Evolutionary conservation across 1,140 invertebrate species (phyloP), one percentile per base, ranked within the genome.

Genomic region (Ips typographus): DNA sequence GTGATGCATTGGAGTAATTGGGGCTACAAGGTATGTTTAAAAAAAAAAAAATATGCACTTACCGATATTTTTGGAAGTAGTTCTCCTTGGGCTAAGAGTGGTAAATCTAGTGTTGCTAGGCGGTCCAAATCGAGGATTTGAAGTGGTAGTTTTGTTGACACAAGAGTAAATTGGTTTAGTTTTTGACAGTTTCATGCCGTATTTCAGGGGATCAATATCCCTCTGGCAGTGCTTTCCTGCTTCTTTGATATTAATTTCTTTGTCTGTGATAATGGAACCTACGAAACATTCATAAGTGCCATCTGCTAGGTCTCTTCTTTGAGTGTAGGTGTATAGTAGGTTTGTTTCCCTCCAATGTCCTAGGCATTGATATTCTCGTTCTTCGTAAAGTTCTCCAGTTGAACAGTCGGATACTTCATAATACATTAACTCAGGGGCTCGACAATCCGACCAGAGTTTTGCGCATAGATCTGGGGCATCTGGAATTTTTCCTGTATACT

Each of bases 381-480:
- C 89, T 85, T 90, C 89, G 73, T 85, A 90, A 37, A 90, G 79
- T 78, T 89, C 86, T 40, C 83, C 74, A 63, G 82, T 80, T 75
- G 83, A 78, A 72, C 89, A 91, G 61, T 88, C 86, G 40, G 83
- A 86, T 7, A 90, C 88, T 74, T 86, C 88, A 75, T 88, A 90
- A 72, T 89, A 89, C 89, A 91, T 91, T 41, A 88, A 82, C 76
- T 91, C 88, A 8, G 86, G 85, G 42, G 87, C 85, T 71, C 85
- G 83, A 77, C 89, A 91, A 76, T 90, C 89, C 42, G 89, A 90
- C 69, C 86, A 87, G 41, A 91, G 80, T 78, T 89, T 89, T n/a
- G 89, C 88, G 78, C 89, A 91, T 71, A 89, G 82, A 62, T 85
- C 85, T 8, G 82, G 81, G n/a, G 85, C 79, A 74, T 90, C 88